Base-by-base conservation (phyloP, 1,140 invertebrate genomes). In the Drosophila kikkawai region DNA sequence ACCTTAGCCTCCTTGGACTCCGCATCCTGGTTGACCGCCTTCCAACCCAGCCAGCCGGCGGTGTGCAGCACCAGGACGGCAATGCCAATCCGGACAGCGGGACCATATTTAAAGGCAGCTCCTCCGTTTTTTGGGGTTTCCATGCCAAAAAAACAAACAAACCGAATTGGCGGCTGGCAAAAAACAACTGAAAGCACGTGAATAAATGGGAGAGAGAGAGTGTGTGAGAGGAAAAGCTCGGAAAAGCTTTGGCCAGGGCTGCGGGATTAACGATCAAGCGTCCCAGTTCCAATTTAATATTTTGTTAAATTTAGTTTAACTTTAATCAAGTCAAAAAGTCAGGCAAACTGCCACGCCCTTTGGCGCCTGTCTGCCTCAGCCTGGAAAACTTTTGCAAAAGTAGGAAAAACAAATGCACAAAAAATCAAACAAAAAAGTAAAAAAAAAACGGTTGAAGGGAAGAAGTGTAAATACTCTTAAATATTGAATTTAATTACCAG, bases 31-130 rank as follows among this genome's bases (percentile, higher is more conserved):
- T 80, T 68, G 0, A 79, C 76, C 15, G 68, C 61, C 58, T 61
- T 84, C 84, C 84, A 87, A 7, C 84, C 84, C 7, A 80, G 11
- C 84, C 85, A 87, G 36, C 73, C 80, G 3, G 79, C 58, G 7
- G 84, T 67, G 26, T 87, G 84, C 22, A 87, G 58, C 13, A 88
- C 69, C 41, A 87, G 34, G 17, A 87, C 85, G 15, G 87, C 84
- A 9, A 78, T 60, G 17, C 84, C 84, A 17, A 87, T 87, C 11
- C 84, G 80, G 17, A 84, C 51, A 59, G 81, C 73, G 4, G 84
- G 84, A 15, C 44, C 80, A 26, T 65, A 57, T 2, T 79, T 64
- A 12, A 78, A 64, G 29, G 60, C 12, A 19, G 39, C 11, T 58
- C 48, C 69, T 60, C 53, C 59, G 42, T 48, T 64, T 34, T 69